Evolutionary conservation across 2,888 invertebrate genomes (phyloP), one percentile per base, ranked within the genome.

Genomic region (Epirrhoe tristata): DNA sequence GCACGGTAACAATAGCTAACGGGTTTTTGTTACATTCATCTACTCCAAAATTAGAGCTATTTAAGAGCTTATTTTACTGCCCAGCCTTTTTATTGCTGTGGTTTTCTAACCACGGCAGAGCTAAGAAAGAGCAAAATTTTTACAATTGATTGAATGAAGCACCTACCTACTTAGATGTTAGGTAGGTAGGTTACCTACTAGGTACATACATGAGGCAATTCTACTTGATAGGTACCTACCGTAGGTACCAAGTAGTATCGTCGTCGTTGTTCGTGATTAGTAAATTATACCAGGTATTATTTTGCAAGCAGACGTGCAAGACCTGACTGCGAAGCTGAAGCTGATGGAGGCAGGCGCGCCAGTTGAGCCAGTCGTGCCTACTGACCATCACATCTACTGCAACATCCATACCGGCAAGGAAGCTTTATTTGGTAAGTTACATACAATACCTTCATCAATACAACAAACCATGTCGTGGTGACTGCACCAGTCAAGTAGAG

Each of bases 291-390:
- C 48, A 24, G 43, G 31, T 54, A 53, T 60, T 46, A 57, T 66
- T 43, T 43, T 56, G 12, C 53, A 65, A 58, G 63, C 94, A 95
- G 96, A 96, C 87, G 95, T 96, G 75, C 95, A 96, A 85, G 96
- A 96, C 85, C 93, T 96, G 79, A 96, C 96, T 75, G 95, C 96
- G 56, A 94, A 95, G 83, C 89, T 96, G 82, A 96, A 95, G 81
- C 87, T 96, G 72, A 96, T 96, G 96, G 93, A 93, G 75, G 85
- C 90, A 10, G 93, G 92, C 24, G 84, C 86, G 46, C 81, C 87
- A 69, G 80, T 83, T 10, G 90, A 88, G 83, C 89, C 89, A 34
- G 86, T 82, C 74, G 85, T 78, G 72, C 82, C 87, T 74, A 85
- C 89, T 72, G 91, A 90, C 69, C 92, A 90, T 73, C 93, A 93